Evolutionary conservation across 64 coral and sea anemone species (phyloP).

Genomic region (Anthopleura sola): DNA sequence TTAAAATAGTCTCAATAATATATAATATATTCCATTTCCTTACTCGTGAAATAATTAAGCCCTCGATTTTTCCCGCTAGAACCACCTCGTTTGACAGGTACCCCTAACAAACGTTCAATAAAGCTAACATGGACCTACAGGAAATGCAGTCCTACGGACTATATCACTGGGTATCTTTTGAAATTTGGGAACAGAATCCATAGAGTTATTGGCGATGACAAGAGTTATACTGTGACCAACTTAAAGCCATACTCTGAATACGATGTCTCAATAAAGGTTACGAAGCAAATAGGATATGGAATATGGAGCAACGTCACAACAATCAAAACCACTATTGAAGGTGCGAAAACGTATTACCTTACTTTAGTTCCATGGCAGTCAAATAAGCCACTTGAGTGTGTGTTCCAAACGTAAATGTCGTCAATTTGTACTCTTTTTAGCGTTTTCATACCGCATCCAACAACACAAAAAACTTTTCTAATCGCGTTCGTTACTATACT

Average conservation of each 20-base stretch:
- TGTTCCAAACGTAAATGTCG: too few species aligned
- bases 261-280: not conserved
- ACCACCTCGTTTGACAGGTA: not conserved
- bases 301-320: not conserved
- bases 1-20: too few species aligned
- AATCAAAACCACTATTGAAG: not conserved
- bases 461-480: too few species aligned
- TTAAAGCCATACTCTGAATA: constrained; percentile 3
- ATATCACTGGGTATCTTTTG: not conserved
- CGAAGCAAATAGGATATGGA: not conserved
- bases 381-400: too few species aligned
- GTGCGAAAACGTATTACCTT: too few species aligned
- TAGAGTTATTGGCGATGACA: not conserved
- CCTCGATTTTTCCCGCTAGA: not conserved
- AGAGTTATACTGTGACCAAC: not conserved
- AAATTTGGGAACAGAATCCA: not conserved
- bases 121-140: not conserved
- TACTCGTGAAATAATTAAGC: too few species aligned
- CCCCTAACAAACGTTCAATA: not conserved
- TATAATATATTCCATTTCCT: too few species aligned
- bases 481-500: too few species aligned
- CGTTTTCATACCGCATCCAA: too few species aligned
- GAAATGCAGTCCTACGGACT: not conserved
- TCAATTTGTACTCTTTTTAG: too few species aligned
- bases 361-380: too few species aligned